phyloP scores from a whole-genome alignment of 1,140 invertebrate species.

The Drosophila teissieri region DNA sequence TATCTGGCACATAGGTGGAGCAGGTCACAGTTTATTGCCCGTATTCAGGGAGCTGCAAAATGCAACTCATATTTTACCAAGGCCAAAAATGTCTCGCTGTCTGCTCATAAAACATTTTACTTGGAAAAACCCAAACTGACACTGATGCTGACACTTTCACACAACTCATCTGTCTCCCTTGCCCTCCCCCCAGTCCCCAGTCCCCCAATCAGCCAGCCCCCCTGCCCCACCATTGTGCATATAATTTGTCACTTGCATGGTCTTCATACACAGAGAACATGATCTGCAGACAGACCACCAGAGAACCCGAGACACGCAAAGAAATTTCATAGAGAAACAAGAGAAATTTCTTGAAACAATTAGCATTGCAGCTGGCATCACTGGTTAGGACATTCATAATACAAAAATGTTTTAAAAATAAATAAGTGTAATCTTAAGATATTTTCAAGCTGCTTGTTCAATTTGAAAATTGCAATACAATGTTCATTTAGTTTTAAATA shows the following conservation, averaged over 20 bases:
- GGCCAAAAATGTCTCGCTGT: slow-evolving; percentile 47
- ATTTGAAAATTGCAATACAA: no score
- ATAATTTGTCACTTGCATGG: slow-evolving; percentile 65
- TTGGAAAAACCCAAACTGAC: slow-evolving; percentile 45
- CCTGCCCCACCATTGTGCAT: slow-evolving; percentile 37
- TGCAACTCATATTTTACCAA: slow-evolving; percentile 58
- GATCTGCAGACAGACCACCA: slow-evolving; percentile 18
- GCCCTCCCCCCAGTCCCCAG: no score
- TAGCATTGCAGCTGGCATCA: no score
- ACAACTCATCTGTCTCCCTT: slow-evolving; percentile 41
- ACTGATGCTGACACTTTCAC: slow-evolving; percentile 62
- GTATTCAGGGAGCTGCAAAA: slow-evolving; percentile 20
- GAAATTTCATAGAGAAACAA: background rate
- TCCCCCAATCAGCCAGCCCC: background rate
- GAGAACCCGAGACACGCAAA: background rate
- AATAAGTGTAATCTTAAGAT: no score
- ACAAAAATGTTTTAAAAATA: no score
- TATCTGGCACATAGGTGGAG: slow-evolving; percentile 20
- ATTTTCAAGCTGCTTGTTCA: no score
- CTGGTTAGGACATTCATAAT: no score
- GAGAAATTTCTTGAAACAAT: no score
- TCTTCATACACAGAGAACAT: slow-evolving; percentile 45
- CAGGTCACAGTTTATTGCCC: slow-evolving; percentile 54
- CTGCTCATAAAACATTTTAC: slow-evolving; percentile 51
- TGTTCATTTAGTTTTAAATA: no score